Evolutionary conservation across 1,140 invertebrate genomes (phyloP), one percentile per base, ranked within the genome.

Genomic region (Venturia canescens): DNA sequence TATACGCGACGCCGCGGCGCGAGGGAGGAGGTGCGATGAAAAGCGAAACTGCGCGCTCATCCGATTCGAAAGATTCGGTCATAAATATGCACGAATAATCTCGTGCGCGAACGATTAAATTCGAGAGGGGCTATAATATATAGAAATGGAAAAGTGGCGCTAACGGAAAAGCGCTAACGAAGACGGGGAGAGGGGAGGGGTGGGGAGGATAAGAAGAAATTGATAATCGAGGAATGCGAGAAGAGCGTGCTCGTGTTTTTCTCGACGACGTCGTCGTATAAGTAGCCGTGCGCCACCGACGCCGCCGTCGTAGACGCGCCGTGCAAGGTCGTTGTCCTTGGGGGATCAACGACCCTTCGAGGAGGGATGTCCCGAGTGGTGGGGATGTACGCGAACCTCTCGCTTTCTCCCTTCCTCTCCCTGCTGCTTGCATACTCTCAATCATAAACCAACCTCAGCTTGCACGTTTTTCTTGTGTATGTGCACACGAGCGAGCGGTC

Each of bases 261-360:
- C 27, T 31, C 13, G 11, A n/a, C n/a, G n/a, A n/a, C 29, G 16
- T 69, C 66, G 66, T 29, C 53, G 21, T 57, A n/a, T n/a, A 4
- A 57, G 3, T 9, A 23, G 66, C 66, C 23, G n/a, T 57, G 60
- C 75, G 71, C 31, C 34, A 29, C 31, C 69, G 69, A 34, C 60
- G 60, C 18, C 60, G 60, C 18, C 78, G 77, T 85, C 85, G 84
- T 86, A 89, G 88, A 90, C 87, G 88, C 67, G 31, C 50, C 48
- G 75, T 31, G 75, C 91, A 91, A 91, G 91, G 90, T 91, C 91
- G 90, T 91, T 91, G 90, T 92, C 90, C 90, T 91, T 91, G 89
- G 90, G 90, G 90, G 91, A 91, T 92, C 90, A 92, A 92, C 90
- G 91, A 91, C 89, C 91, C 90, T 87, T 89, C 87, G 89, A 90